A percentile compares a stretch with the other conserved stretches of the same genome.
phyloP scores from a whole-genome alignment of 1,140 invertebrate species.

The Drosophila sp. region DNA sequence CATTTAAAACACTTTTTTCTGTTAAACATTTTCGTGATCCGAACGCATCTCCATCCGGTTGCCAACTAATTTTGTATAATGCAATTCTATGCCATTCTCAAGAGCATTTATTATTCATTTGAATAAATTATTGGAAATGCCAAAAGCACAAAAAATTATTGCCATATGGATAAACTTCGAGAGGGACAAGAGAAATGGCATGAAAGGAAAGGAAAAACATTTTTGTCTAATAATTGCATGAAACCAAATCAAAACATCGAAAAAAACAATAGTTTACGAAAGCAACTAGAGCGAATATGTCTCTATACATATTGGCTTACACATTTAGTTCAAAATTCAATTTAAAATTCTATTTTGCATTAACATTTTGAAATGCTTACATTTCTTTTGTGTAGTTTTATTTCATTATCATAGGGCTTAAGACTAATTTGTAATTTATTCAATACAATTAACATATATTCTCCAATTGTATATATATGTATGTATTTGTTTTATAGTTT shows the following conservation, averaged over 20 bases:
- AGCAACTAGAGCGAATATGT: too few relatives aligned
- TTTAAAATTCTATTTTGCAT: not conserved
- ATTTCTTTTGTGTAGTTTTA: slow-evolving; percentile 41
- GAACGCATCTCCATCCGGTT: slow-evolving; percentile 6
- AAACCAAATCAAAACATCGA: not conserved
- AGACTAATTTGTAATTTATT: slow-evolving; percentile 56
- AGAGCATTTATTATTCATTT: not conserved
- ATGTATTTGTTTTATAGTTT: slow-evolving; percentile 20
- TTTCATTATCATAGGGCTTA: slow-evolving; percentile 58
- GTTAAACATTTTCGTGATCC: not conserved
- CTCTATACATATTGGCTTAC: too few relatives aligned
- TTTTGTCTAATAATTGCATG: not conserved
- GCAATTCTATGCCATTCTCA: not conserved
- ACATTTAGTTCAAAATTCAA: not conserved
- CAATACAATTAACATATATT: slow-evolving; percentile 54
- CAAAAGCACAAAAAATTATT: not conserved
- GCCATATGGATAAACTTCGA: not conserved
- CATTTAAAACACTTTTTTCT: not conserved
- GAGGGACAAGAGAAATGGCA: too few relatives aligned
- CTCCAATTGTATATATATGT: slow-evolving; percentile 42
- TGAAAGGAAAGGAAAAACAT: not conserved
- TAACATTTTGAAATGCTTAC: not conserved
- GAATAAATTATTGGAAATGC: not conserved
- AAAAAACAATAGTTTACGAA: too few relatives aligned
- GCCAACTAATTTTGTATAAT: slow-evolving; percentile 10